Evolutionary conservation across 2,797 vertebrate genomes (phyloP).

Genomic region (Myotis vivesi): DNA sequence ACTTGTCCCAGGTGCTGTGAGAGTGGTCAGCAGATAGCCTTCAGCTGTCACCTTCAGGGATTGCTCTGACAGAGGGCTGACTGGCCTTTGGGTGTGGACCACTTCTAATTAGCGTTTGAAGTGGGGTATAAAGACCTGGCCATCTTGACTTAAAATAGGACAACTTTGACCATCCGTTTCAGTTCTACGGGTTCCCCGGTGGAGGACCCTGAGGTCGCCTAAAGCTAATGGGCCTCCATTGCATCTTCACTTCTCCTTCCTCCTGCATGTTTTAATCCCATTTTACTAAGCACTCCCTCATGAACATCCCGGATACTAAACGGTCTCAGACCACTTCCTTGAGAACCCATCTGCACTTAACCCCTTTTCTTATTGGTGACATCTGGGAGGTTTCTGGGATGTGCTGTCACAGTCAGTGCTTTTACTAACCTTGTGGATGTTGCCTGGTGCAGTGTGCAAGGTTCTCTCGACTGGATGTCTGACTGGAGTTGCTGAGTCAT

Average conservation of each 20-base stretch:
- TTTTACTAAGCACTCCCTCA: neutral
- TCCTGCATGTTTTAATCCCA: neutral
- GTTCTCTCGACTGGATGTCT: neutral
- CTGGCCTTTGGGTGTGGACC: neutral
- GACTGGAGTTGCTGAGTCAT: neutral
- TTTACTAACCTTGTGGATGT: neutral
- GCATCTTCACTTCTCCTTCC: neutral
- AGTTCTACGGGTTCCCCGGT: neutral
- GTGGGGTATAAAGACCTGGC: neutral
- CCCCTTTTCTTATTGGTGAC: neutral
- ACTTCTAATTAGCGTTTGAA: neutral
- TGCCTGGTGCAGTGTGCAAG: accelerated
- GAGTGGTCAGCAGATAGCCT: neutral
- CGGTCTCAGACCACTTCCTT: neutral
- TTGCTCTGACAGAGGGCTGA: neutral
- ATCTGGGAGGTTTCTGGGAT: neutral
- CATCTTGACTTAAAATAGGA: neutral
- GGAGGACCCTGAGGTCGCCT: neutral
- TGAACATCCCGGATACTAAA: neutral
- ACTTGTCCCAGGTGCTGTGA: neutral
- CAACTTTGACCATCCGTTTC: neutral
- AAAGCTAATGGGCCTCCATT: neutral
- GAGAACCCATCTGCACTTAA: neutral
- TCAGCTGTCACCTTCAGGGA: neutral
- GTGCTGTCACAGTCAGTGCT: neutral